Evolutionary conservation across 1,140 invertebrate species (phyloP).

Genomic region (Zaprionus nigranus): DNA sequence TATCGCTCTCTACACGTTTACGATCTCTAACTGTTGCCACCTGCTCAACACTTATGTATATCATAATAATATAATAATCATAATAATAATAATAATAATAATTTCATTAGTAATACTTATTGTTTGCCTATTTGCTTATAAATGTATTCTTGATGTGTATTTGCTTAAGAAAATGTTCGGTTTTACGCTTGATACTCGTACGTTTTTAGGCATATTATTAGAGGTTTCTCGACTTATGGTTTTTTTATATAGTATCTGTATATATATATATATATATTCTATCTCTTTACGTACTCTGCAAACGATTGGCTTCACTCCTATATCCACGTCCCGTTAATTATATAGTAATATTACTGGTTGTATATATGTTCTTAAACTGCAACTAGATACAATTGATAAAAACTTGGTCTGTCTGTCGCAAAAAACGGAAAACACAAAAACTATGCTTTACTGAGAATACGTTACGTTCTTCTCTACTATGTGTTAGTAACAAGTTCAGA

Average conservation of each 20-base stretch:
- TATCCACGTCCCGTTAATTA: not conserved
- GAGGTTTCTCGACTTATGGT: slow-evolving; percentile 56
- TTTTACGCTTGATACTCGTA: slow-evolving; percentile 8
- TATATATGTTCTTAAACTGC: slow-evolving; percentile 8
- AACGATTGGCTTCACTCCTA: slow-evolving; percentile 2
- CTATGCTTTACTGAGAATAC: slow-evolving; percentile 7
- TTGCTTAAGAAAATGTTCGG: slow-evolving; percentile 36
- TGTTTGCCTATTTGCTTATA: slow-evolving; percentile 45
- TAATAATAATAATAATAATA: slow-evolving; percentile 48
- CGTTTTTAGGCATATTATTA: slow-evolving; percentile 59
- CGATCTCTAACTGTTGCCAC: slow-evolving; percentile 39
- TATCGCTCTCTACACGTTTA: slow-evolving; percentile 42
- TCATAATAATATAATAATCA: slow-evolving; percentile 36
- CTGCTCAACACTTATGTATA: slow-evolving; percentile 48
- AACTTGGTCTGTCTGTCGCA: slow-evolving; percentile 42
- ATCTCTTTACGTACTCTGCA: slow-evolving; percentile 9
- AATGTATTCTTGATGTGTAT: slow-evolving; percentile 37
- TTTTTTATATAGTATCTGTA: not conserved
- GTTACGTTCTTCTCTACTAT: slow-evolving; percentile 9
- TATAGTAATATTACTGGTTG: slow-evolving; percentile 22
- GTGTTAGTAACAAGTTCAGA: slow-evolving; percentile 47
- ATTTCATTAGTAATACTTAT: slow-evolving; percentile 63
- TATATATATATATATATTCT: slow-evolving; percentile 6
- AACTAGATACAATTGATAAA: slow-evolving; percentile 18
- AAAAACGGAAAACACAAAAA: slow-evolving; percentile 19